These are phyloP conservation scores for Ypsolopha sequella DNA, from an alignment of 2,888 invertebrate species.

Conservation along the genomic window DNA sequence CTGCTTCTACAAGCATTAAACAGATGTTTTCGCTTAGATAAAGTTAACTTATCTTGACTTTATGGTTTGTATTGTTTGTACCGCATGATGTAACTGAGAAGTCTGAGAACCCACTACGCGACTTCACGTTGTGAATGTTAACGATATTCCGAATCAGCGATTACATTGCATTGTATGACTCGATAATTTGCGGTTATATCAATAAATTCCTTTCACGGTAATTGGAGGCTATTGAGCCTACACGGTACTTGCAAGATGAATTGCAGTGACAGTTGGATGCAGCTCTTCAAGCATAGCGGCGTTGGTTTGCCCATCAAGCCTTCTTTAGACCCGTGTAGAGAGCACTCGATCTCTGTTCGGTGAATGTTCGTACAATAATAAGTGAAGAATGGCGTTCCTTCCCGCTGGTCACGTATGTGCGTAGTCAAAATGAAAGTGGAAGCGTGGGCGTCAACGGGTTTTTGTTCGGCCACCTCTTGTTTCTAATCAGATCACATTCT, in stretches of 20 bases:
- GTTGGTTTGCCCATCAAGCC: slow-evolving; percentile 25
- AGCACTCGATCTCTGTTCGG: slow-evolving; percentile 32
- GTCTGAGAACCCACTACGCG: background rate
- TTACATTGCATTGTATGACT: background rate
- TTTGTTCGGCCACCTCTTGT: slow-evolving; percentile 25
- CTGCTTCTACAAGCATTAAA: slow-evolving; percentile 34
- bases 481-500: slow-evolving; percentile 40
- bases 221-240: slow-evolving; percentile 35
- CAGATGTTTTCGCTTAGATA: slow-evolving; percentile 46
- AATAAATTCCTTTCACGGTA: slow-evolving; percentile 23
- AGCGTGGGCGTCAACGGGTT: slow-evolving; percentile 47
- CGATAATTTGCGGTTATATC: slow-evolving; percentile 17
- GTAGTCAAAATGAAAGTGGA: slow-evolving; percentile 55
- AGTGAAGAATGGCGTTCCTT: slow-evolving; percentile 43
- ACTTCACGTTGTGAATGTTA: slow-evolving; percentile 2
- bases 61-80: slow-evolving; percentile 4
- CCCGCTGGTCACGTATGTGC: slow-evolving; percentile 45
- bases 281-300: slow-evolving; percentile 30
- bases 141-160: slow-evolving; percentile 1
- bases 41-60: slow-evolving; percentile 12
- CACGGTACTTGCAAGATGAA: slow-evolving; percentile 25
- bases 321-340: slow-evolving; percentile 10
- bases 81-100: slow-evolving; percentile 1
- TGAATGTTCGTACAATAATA: slow-evolving; percentile 25
- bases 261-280: slow-evolving; percentile 42